phyloP scores from a whole-genome alignment of 2,888 invertebrate species.

The Scrobipalpa costella region DNA sequence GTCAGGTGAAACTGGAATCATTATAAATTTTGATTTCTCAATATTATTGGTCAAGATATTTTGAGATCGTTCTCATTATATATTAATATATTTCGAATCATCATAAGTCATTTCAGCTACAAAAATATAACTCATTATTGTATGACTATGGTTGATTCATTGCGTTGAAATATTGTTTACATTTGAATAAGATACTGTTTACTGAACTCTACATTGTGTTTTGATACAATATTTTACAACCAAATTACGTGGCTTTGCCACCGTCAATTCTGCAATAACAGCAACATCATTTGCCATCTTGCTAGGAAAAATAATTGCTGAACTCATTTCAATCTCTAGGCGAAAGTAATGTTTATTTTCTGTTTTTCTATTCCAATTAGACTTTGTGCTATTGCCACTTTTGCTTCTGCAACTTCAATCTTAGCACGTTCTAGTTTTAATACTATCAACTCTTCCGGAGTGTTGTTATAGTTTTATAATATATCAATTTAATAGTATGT shows the following conservation, averaged over 20 bases:
- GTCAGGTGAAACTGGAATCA: constrained; percentile 7
- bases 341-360: background rate
- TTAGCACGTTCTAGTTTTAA: constrained; percentile 4
- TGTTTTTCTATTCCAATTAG: background rate
- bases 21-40: constrained; percentile 16
- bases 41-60: constrained; percentile 24
- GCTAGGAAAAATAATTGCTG: too few species aligned
- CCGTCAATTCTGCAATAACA: too few species aligned
- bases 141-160: background rate
- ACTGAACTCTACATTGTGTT: too few species aligned
- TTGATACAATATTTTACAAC: too few species aligned
- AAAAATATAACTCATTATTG: background rate
- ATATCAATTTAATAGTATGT: too few species aligned
- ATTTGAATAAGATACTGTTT: background rate
- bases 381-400: background rate
- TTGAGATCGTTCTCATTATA: constrained; percentile 8
- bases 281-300: too few species aligned
- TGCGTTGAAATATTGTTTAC: background rate
- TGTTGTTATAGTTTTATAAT: too few species aligned
- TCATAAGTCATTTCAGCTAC: background rate
- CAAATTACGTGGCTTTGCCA: too few species aligned
- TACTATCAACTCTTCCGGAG: constrained; percentile 1
- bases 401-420: background rate
- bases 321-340: too few species aligned
- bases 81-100: background rate